Evolutionary conservation across 2,888 invertebrate species (phyloP).

Genomic region (Himalopsyche japonica): DNA sequence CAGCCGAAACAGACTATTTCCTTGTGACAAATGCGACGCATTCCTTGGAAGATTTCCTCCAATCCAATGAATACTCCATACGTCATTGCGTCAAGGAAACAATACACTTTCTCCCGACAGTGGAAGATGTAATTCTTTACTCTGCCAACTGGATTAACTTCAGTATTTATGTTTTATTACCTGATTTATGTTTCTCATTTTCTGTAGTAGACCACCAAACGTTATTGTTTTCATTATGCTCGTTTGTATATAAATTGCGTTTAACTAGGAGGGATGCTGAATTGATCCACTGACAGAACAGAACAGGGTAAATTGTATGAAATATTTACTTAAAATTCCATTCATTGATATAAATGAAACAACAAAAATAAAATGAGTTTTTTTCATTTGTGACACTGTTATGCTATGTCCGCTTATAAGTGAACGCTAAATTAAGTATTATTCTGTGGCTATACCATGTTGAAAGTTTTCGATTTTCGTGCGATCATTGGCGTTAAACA

Average conservation of each 20-base stretch:
- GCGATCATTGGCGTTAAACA: no score
- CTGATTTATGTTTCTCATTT: neutral
- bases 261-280: no score
- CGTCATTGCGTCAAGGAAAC: neutral
- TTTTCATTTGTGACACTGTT: no score
- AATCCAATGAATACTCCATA: conserved; percentile 1
- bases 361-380: no score
- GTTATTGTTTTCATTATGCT: neutral
- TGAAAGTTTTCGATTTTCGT: no score
- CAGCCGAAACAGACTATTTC: conserved; percentile 13
- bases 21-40: conserved; percentile 25
- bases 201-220: neutral
- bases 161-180: neutral
- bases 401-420: no score
- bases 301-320: no score
- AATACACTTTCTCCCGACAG: neutral
- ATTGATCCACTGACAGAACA: no score
- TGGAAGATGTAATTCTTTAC: neutral
- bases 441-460: no score
- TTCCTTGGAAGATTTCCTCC: conserved; percentile 14
- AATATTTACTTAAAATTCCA: no score
- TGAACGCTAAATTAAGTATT: no score
- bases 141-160: neutral
- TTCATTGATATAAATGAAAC: no score
- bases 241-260: neutral